Evolutionary conservation across 2,797 vertebrate species (phyloP).

Genomic region (Cygnus olor): DNA sequence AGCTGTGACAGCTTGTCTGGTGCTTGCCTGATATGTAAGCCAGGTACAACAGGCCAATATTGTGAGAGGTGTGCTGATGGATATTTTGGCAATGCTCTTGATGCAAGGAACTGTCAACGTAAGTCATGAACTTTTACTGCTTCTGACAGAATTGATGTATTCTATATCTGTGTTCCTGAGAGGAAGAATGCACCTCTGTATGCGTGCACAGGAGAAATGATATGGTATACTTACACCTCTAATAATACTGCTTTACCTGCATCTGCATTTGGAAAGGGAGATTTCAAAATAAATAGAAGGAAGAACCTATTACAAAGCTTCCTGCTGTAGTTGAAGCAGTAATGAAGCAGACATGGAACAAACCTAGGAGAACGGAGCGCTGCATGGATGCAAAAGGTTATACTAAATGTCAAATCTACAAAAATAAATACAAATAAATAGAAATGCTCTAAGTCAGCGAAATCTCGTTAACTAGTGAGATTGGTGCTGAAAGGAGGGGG

Average conservation of each 20-base stretch:
- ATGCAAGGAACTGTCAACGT: slow-evolving; percentile 90
- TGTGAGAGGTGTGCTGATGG: slow-evolving; percentile 90
- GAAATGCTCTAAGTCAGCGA: not conserved
- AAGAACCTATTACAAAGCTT: slow-evolving; percentile 4
- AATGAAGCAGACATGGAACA: not conserved
- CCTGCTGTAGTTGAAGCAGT: not conserved
- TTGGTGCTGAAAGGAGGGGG: not conserved
- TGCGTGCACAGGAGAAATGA: not conserved
- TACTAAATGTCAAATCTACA: slow-evolving; percentile 10
- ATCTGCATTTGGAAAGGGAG: not conserved
- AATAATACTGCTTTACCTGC: not conserved
- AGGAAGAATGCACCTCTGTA: not conserved
- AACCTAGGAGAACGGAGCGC: rapidly evolving
- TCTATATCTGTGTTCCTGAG: slow-evolving; percentile 46
- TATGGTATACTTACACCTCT: not conserved
- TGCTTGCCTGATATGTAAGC: slow-evolving; percentile 90
- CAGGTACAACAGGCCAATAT: slow-evolving; percentile 85
- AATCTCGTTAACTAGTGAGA: not conserved
- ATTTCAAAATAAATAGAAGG: not conserved
- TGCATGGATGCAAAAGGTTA: not conserved
- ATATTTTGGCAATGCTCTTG: slow-evolving; percentile 91
- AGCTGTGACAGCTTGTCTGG: slow-evolving; percentile 94
- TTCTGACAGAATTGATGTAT: slow-evolving; percentile 75
- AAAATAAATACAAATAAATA: slow-evolving; percentile 30
- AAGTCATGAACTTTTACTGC: slow-evolving; percentile 80